Evolutionary conservation across 1,140 invertebrate species (phyloP), one percentile per base, ranked within the genome.

Genomic region (Rhizoglyphus robini): DNA sequence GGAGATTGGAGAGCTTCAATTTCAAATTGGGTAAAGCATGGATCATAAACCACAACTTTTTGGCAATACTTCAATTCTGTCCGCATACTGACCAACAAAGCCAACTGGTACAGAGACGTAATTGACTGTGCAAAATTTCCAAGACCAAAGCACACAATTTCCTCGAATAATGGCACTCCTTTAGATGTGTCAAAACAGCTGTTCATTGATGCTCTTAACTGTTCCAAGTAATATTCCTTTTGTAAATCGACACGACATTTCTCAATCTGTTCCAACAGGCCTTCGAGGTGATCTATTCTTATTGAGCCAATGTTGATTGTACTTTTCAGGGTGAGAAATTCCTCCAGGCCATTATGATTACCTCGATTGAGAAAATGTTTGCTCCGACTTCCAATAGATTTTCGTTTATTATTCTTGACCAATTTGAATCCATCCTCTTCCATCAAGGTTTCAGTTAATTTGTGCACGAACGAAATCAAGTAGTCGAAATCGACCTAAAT

Each of bases 341-440:
- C 25, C 13, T 32, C 2, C 15, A 34, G 15, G 15, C 54, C 18
- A 11, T 13, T 27, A 2, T 60, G 15, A 18, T 38, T 46, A 27
- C 36, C 13, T 46, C 58, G 58, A 34, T 60, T 3, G 15, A 60
- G 13, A 54, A 54, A 54, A 8, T 54, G 8, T 46, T 46, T 31
- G n/a, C n/a, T n/a, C n/a, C n/a, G n/a, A n/a, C n/a, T n/a, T 34
- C 27, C 2, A 27, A 20, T 29, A 11, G 15, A 34, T 23, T 60
- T 60, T 11, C 27, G 27, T 3, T 27, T 13, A 46, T 29, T 15
- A 23, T 51, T 3, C 23, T 13, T 3, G 27, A 60, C 58, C 32
- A 60, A 46, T 46, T 60, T 60, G 30, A 60, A 60, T 3, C 58
- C 58, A 46, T 60, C 58, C 2, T 60, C 30, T 60, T 60, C 58